Percentiles rank a stretch among this genome's conserved stretches.
Conservation (phyloP, 2,888 invertebrate genomes). For the Gastracanthus pulcherrimus region DNA sequence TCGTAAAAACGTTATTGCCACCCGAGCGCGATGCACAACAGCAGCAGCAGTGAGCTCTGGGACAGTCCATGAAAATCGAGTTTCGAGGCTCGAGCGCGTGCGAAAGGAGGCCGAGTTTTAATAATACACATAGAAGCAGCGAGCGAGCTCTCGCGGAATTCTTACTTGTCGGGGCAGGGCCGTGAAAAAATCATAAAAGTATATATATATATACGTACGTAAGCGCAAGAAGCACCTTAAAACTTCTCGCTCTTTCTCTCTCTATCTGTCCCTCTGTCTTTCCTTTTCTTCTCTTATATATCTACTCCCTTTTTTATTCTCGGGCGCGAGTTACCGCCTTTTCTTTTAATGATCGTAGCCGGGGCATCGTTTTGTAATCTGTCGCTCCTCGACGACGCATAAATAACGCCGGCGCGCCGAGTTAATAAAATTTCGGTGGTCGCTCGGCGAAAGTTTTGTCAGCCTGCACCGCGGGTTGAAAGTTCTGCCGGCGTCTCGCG, state of each 20-base stretch:
- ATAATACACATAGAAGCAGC: slow-evolving; percentile 32
- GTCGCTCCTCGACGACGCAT: slow-evolving; percentile 65
- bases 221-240: slow-evolving; percentile 27
- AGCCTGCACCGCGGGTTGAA: background rate
- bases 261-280: background rate
- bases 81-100: slow-evolving; percentile 39
- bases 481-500: no score
- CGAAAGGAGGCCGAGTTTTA: slow-evolving; percentile 59
- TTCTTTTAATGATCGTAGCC: slow-evolving; percentile 31
- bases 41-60: no score
- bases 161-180: slow-evolving; percentile 28
- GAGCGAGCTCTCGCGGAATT: slow-evolving; percentile 12
- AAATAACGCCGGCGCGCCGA: slow-evolving; percentile 65
- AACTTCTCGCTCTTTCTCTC: background rate
- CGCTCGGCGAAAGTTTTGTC: slow-evolving; percentile 67
- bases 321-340: slow-evolving; percentile 14
- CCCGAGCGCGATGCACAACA: slow-evolving; percentile 41
- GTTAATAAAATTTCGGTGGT: slow-evolving; percentile 68
- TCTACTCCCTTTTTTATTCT: slow-evolving; percentile 30
- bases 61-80: slow-evolving; percentile 61
- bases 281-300: slow-evolving; percentile 10
- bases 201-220: slow-evolving; percentile 20
- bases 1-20: slow-evolving; percentile 74
- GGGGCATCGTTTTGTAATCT: slow-evolving; percentile 69
- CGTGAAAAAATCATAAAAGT: slow-evolving; percentile 54